Base-by-base conservation (phyloP, 2,797 vertebrate genomes). In the Orestias chungarensis region DNA sequence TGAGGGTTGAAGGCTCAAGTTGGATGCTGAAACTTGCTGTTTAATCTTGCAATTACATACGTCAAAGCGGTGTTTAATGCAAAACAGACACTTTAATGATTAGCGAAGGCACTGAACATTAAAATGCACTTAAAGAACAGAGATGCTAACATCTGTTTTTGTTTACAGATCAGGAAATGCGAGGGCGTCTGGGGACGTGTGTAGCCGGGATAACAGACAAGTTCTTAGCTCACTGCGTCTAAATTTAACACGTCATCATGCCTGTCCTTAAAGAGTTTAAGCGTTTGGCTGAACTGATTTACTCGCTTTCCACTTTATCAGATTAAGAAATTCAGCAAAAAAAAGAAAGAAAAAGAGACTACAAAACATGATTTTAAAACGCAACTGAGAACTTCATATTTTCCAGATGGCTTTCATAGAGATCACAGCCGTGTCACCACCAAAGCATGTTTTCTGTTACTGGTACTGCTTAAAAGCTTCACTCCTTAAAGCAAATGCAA, bases 391-490 rank as follows among this genome's bases (percentile, higher is more conserved):
- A 82, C 75, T 79, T 83, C 80, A n/a, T 64, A 82, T 80, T 87
- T 86, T 88, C 89, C 88, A 90, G 72, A 87, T 90, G 89, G 76
- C 83, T 92, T 88, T 86, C 83, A 92, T 91, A 87, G 25, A 75
- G 71, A 83, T 85, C 84, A 73, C 20, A 82, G 77, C 70, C 25
- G 70, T 86, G 82, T 91, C 88, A 75, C 82, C 66, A 69, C 74
- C 62, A 17, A 70, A 79, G 84, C 82, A 86, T 82, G 87, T 76
- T 79, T 83, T 82, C 77, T 70, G 75, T 87, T 88, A 88, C 77
- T 66, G 38, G 35, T 64, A 79, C 70, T 83, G 80, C 90, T 88
- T 88, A 71, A 54, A 83, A 90, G 85, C 83, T 86, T 86, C 75
- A 82, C 64, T 74, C 81, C 78, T 70, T 81, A 83, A 80, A 83